Evolutionary conservation across 2,113 vertebrate species (phyloP), one percentile per base, ranked within the genome.

Genomic region (Anoura caudifer): DNA sequence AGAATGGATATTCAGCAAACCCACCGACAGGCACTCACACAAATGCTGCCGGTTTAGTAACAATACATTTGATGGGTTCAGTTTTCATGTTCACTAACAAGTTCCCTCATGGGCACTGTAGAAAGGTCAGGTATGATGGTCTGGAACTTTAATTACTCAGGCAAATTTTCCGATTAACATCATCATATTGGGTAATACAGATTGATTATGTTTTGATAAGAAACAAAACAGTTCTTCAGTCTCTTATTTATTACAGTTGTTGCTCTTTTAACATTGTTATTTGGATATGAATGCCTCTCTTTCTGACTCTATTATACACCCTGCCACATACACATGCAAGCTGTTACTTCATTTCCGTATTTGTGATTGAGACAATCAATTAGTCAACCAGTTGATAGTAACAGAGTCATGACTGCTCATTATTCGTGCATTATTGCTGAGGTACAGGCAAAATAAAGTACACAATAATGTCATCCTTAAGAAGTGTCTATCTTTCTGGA

Each of bases 1-100:
- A 87, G 56, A 96, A 96, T 4, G 33, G 90, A 91, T 81, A 97
- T 86, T 87, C 92, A 94, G 97, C 76, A 98, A 97, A 96, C 76
- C 38, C n/a, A 95, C 5, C 43, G 41, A 63, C 47, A 94, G 38
- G 50, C 59, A 94, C 61, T 94, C 87, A 47, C 22, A 82, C 41
- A 63, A 67, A 79, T 80, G 47, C 59, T 93, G 91, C 69, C 41
- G 15, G 45, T 61, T 93, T 67, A 43, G 67, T 72, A 86, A 45
- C 50, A 77, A 75, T 52, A 82, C 3, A 15, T 67, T 87, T 79
- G 33, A 59, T 75, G 43, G 50, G 36, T 79, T 93, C 31, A 12
- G 47, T 90, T 89, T 89, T 86, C 75, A 91, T 20, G 75, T 26
- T 56, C 65, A 81, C 26, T 76, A 76, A 84, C 45, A 93, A 79